Base-by-base conservation (phyloP, 2,113 vertebrate species). In the Coregonus clupeaformis region DNA sequence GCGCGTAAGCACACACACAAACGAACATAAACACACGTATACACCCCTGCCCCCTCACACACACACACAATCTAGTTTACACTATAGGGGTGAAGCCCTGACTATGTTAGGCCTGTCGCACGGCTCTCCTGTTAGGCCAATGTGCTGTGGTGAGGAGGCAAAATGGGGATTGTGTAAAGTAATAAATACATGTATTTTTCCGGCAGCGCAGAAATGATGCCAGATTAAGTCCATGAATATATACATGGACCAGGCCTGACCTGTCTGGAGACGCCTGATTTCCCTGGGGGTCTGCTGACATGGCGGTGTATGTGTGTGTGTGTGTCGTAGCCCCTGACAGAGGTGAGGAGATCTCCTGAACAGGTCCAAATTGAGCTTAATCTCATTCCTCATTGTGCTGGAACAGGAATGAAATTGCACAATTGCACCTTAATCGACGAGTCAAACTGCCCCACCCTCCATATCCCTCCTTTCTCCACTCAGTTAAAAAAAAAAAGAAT, bases 181-280 rank as follows among this genome's bases (percentile, higher is more conserved):
- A 91, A 89, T 90, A 36, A 36, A 36, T 36, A 92, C 83, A 89
- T 90, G 92, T 92, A 85, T 92, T 92, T 90, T 75, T 90, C 88
- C 89, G 86, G 86, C 89, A 90, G 90, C 89, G 84, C 86, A 88
- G 88, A 91, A 90, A 52, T 52, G 90, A 89, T 92, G 92, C 87
- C 91, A 94, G 93, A 93, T 94, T 94, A 94, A 94, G 90, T 87
- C 88, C 90, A 94, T 94, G 93, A 93, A 94, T 94, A 94, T 94
- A 94, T 94, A 93, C 93, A 94, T 94, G 92, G 90, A 89, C 88
- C 89, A 78, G 87, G 84, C 86, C 88, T 94, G 93, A 93, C 93
- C 93, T 93, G 93, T 93, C 93, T 93, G 88, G 88, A 92, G 92
- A 92, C 86, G 85, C 88, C 89, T 94, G 93, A 94, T 94, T 94